Evolutionary conservation across 1,140 invertebrate species (phyloP).

Genomic region (Drosophila trapezifrons): DNA sequence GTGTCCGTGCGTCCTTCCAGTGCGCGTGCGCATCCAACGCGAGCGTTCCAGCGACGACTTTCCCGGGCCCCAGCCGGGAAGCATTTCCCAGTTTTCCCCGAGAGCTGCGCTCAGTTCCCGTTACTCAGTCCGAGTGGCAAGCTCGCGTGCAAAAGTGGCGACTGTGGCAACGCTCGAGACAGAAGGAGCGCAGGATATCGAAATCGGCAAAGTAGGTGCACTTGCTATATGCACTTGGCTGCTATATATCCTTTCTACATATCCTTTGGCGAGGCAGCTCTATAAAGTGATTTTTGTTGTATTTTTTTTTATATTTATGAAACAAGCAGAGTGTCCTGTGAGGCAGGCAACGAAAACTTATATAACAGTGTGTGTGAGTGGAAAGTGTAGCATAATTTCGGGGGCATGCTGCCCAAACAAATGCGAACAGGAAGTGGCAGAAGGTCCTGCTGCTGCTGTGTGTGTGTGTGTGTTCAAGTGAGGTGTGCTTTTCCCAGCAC

Average conservation of each 20-base stretch:
- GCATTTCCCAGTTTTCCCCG: conserved; percentile 24
- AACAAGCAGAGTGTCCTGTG: conserved; percentile 2
- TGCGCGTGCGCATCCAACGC: conserved; percentile 24
- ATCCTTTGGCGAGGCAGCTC: not conserved
- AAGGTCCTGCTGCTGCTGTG: conserved; percentile 16
- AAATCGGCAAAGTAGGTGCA: conserved; percentile 45
- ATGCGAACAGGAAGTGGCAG: conserved; percentile 50
- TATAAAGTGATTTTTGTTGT: not conserved
- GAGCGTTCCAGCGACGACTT: conserved; percentile 25
- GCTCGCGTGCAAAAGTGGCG: conserved; percentile 66
- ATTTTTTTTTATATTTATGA: conserved; percentile 19
- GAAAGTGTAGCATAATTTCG: conserved; percentile 70
- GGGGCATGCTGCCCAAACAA: conserved; percentile 64
- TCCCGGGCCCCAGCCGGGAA: conserved; percentile 34
- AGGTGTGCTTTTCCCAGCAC: conserved; percentile 28
- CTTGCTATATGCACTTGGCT: not conserved
- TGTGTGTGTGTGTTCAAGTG: conserved; percentile 4
- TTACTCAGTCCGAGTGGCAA: conserved; percentile 73
- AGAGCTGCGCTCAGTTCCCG: conserved; percentile 33
- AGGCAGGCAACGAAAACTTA: conserved; percentile 51
- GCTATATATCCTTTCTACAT: not conserved
- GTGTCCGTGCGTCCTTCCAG: conserved; percentile 49
- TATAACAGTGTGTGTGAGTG: conserved; percentile 52
- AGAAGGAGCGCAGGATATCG: conserved; percentile 49
- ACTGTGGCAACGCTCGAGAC: conserved; percentile 69